Conservation (phyloP, 2,113 vertebrate species). For the Oenanthe melanoleuca region DNA sequence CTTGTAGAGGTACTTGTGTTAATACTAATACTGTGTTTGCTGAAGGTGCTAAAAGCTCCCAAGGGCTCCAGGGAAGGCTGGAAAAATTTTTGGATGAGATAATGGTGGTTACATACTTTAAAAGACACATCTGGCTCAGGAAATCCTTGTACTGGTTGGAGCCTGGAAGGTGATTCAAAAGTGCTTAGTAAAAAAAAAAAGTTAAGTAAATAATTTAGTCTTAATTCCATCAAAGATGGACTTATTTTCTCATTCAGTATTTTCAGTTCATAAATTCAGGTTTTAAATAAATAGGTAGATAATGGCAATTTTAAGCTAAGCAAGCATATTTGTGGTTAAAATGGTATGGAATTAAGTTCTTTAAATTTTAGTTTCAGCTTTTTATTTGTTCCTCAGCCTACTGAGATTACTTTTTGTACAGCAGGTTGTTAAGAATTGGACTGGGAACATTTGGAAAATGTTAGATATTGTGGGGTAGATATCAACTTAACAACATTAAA, state of each 20-base stretch:
- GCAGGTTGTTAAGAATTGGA: background rate
- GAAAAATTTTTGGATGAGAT: background rate
- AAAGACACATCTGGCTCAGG: background rate
- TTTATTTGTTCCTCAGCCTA: background rate
- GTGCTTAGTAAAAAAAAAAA: no score
- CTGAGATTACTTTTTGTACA: background rate
- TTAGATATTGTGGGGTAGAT: background rate
- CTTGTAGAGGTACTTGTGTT: background rate
- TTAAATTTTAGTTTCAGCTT: background rate
- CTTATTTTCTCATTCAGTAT: background rate
- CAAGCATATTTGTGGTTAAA: background rate
- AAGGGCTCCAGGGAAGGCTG: background rate
- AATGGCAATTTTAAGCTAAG: background rate
- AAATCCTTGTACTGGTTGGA: background rate
- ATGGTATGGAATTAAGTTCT: background rate
- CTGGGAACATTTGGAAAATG: background rate
- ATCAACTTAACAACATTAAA: background rate
- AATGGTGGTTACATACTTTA: background rate
- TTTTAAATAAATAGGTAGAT: background rate
- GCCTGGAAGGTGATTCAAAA: background rate
- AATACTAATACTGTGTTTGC: background rate
- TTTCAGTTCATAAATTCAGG: background rate
- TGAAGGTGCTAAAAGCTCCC: background rate
- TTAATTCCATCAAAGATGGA: background rate
- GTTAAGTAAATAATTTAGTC: background rate